A percentile compares a stretch with the other conserved stretches of the same genome.
Conservation (phyloP, 2,888 invertebrate genomes). For the Penaeus monodon region DNA sequence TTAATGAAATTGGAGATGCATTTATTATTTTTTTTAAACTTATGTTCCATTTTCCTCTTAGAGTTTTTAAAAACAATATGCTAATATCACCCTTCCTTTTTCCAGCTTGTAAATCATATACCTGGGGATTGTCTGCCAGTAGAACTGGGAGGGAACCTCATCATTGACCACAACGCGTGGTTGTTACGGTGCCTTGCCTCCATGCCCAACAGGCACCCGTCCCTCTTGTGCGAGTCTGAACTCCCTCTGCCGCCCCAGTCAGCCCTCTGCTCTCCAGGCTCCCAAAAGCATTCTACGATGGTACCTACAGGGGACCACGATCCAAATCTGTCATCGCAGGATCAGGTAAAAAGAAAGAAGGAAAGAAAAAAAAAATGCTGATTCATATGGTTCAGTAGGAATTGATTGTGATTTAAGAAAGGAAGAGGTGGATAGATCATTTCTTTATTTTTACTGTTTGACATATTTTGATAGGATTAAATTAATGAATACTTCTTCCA, state of each 20-base stretch:
- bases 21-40: too few relatives aligned
- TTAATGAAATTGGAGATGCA: too few relatives aligned
- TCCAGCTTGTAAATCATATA: constrained; percentile 84
- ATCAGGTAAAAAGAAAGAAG: too few relatives aligned
- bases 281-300: constrained; percentile 37
- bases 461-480: too few relatives aligned
- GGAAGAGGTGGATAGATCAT: too few relatives aligned
- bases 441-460: too few relatives aligned
- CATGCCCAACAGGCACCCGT: constrained; percentile 82
- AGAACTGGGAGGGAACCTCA: constrained; percentile 88
- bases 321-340: constrained; percentile 6
- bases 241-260: constrained; percentile 63
- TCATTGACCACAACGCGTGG: constrained; percentile 92
- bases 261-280: constrained; percentile 10
- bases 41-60: too few relatives aligned
- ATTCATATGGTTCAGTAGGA: too few relatives aligned
- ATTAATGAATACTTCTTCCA: not conserved
- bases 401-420: too few relatives aligned
- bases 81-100: not conserved
- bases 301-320: constrained; percentile 49
- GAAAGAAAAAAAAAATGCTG: too few relatives aligned
- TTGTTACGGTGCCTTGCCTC: constrained; percentile 81
- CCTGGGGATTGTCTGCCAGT: constrained; percentile 88
- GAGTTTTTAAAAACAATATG: too few relatives aligned
- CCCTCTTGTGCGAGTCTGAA: constrained; percentile 70